These are phyloP conservation scores for Garrulus glandarius DNA, from an alignment of 2,797 vertebrate species.

Conservation along the genomic window DNA sequence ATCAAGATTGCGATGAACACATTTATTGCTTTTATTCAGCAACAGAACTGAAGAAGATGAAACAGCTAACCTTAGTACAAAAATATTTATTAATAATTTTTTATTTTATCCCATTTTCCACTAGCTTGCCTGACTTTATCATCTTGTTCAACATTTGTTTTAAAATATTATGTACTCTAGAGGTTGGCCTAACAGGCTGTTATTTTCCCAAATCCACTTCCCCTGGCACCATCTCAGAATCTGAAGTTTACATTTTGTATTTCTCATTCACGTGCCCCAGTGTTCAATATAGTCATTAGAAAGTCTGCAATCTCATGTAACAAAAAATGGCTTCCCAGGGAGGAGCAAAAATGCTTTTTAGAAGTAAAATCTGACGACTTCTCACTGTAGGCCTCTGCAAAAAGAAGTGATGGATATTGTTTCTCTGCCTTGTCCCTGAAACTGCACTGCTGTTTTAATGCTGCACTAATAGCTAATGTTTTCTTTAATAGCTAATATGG, in stretches of 20 bases:
- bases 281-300: neutral
- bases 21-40: neutral
- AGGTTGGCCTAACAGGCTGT: neutral
- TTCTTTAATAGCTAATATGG: neutral
- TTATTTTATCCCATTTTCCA: neutral
- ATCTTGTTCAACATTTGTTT: neutral
- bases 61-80: neutral
- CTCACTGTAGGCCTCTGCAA: neutral
- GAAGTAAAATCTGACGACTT: neutral
- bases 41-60: neutral
- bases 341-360: neutral
- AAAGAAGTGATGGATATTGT: neutral
- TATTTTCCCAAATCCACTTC: neutral
- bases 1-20: neutral
- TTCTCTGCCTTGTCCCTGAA: neutral
- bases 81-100: neutral
- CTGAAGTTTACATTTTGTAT: neutral
- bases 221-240: neutral
- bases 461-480: neutral
- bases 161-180: neutral
- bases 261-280: neutral
- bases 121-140: neutral
- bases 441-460: neutral
- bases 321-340: neutral
- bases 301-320: neutral